Percentiles rank a stretch among this genome's conserved stretches.
Evolutionary conservation across 2,888 invertebrate species (phyloP).

Genomic region (Acanthosepion lycidas): DNA sequence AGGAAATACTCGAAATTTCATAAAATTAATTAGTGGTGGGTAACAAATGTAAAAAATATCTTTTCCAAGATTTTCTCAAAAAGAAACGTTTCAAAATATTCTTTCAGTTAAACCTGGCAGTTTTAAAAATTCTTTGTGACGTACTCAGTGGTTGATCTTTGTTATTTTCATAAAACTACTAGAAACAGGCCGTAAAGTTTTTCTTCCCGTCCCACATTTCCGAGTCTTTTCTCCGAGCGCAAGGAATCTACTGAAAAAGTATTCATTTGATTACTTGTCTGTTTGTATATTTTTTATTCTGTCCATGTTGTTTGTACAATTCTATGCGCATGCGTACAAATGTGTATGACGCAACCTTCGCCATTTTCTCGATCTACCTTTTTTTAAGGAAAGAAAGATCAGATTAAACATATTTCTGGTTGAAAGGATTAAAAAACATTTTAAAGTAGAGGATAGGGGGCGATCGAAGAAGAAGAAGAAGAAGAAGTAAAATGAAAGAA

Average conservation of each 20-base stretch:
- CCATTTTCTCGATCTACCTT: not conserved
- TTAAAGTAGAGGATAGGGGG: rapidly evolving
- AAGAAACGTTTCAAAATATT: no score
- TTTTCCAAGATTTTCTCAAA: no score
- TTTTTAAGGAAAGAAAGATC: not conserved
- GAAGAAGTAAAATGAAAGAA: not conserved
- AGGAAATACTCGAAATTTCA: no score
- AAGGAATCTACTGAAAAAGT: not conserved
- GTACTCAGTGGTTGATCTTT: not conserved
- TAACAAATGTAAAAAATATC: no score
- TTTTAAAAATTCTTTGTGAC: no score
- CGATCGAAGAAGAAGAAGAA: not conserved
- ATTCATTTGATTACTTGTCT: not conserved
- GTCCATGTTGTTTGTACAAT: not conserved
- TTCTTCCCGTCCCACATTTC: not conserved
- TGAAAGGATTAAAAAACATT: not conserved
- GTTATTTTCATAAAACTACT: not conserved
- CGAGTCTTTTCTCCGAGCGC: not conserved
- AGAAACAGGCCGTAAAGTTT: not conserved
- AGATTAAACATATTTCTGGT: not conserved
- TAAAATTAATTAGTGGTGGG: no score
- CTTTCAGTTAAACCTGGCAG: no score
- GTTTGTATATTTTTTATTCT: not conserved
- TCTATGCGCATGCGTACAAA: not conserved
- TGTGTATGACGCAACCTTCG: not conserved